These are phyloP conservation scores for Erinaceus europaeus DNA, from an alignment of 2,113 vertebrate genomes.

Conservation along the genomic window DNA sequence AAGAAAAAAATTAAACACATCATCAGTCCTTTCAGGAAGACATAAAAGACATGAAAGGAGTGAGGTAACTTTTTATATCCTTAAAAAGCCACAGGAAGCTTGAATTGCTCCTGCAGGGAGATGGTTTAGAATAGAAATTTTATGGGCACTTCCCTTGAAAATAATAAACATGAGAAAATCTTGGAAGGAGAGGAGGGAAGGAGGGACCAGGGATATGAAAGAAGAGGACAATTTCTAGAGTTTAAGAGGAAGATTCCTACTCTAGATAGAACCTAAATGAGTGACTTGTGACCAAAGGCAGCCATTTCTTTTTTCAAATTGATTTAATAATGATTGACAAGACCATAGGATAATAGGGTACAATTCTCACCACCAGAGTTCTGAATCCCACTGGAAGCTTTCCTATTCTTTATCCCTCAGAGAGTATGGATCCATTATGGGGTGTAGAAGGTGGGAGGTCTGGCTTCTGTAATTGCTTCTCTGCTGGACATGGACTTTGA, in stretches of 20 bases:
- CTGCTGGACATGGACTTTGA: too few relatives aligned
- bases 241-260: too few relatives aligned
- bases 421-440: too few relatives aligned
- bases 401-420: too few relatives aligned
- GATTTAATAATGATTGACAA: too few relatives aligned
- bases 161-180: neutral
- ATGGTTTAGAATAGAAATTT: neutral
- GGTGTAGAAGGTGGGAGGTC: too few relatives aligned
- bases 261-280: too few relatives aligned
- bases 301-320: neutral
- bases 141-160: neutral
- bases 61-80: neutral
- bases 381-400: too few relatives aligned
- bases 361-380: too few relatives aligned
- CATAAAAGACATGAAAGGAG: neutral
- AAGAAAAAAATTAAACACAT: neutral
- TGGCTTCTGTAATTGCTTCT: too few relatives aligned
- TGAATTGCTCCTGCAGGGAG: neutral
- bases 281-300: neutral
- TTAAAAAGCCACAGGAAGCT: neutral
- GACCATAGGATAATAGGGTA: too few relatives aligned
- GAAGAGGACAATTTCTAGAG: neutral
- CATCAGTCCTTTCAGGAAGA: neutral
- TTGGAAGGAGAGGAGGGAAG: neutral
- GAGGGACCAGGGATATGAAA: neutral